These are phyloP conservation scores for Enoplosus armatus DNA, from an alignment of 2,797 vertebrate genomes.

Conservation along the genomic window DNA sequence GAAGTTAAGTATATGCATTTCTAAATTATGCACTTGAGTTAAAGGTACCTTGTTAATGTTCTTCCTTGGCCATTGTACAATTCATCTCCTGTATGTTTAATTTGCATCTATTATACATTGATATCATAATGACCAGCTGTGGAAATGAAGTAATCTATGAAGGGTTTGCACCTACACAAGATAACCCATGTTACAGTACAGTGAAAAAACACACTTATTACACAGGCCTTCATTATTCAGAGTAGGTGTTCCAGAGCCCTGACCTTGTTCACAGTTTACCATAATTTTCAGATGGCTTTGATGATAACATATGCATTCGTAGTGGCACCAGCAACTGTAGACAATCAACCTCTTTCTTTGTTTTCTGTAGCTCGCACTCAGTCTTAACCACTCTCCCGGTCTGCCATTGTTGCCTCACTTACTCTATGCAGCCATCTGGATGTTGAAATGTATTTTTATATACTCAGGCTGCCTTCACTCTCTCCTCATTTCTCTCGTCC, in stretches of 20 bases:
- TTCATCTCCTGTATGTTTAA: constrained; percentile 1
- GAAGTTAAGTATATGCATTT: not conserved
- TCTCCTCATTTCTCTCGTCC: not conserved
- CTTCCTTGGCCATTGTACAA: not conserved
- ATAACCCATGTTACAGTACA: not conserved
- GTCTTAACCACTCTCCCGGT: not conserved
- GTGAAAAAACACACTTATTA: constrained; percentile 4
- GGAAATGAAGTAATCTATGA: constrained; percentile 12
- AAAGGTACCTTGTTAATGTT: not conserved
- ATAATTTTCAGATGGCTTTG: constrained; percentile 35
- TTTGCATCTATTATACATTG: constrained; percentile 42
- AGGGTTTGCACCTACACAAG: constrained; percentile 11
- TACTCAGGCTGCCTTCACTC: not conserved
- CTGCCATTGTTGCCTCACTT: not conserved
- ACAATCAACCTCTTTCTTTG: constrained; percentile 17
- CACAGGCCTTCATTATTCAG: constrained; percentile 47
- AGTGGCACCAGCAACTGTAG: constrained; percentile 2
- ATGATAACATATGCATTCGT: constrained; percentile 43
- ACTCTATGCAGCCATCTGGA: not conserved
- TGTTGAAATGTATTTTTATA: not conserved
- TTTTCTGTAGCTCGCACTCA: not conserved
- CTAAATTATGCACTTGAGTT: not conserved
- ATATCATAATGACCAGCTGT: constrained; percentile 18
- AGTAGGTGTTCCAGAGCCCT: constrained; percentile 33
- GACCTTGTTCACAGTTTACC: constrained; percentile 62